Base-by-base conservation (phyloP, 1,140 invertebrate genomes). In the Drosophila seguyi region DNA sequence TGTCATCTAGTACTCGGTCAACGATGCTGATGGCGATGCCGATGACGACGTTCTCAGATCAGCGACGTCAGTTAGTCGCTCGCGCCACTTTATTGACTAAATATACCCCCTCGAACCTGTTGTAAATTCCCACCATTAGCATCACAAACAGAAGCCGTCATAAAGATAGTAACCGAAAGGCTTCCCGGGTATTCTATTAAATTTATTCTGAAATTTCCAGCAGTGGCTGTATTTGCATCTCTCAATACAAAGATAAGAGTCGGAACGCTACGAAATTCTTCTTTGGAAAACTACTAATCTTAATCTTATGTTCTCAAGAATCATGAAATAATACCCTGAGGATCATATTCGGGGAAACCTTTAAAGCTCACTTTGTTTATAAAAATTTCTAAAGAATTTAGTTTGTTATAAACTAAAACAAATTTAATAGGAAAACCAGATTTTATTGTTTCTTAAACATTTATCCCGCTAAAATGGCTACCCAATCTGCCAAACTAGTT, bases 41-140 rank as follows among this genome's bases (percentile, higher is more conserved):
- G 67, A 73, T 59, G 66, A 72, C 66, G 66, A 48, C 36, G 66
- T 72, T 72, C 52, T 6, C 44, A 59, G 31, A 57, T 50, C 53
- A 18, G 31, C 69, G 66, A 73, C 69, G 69, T 73, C 69, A 73
- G 66, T 59, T 59, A 59, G 69, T 72, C 50, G 68, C 65, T 72
- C 68, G 68, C 65, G 66, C 68, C 68, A 72, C 68, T 72, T 72
- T 72, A 72, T 72, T 72, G 69, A 72, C 68, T 71, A 59, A 58
- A 59, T 31, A 25, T 38, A 38, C 66, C 67, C 31, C 41, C 52
- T 34, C 34, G 34, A 57, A 72, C 44, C 34, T 59, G 42, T 34
- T 48, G 52, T 72, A 50, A 72, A 72, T 59, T 59, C 67, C 67
- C 44, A 10, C 11, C 34, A 58, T 72, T 48, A 48, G 66, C 68